Evolutionary conservation across 2,113 vertebrate genomes (phyloP).

Genomic region (Meleagris gallopavo): DNA sequence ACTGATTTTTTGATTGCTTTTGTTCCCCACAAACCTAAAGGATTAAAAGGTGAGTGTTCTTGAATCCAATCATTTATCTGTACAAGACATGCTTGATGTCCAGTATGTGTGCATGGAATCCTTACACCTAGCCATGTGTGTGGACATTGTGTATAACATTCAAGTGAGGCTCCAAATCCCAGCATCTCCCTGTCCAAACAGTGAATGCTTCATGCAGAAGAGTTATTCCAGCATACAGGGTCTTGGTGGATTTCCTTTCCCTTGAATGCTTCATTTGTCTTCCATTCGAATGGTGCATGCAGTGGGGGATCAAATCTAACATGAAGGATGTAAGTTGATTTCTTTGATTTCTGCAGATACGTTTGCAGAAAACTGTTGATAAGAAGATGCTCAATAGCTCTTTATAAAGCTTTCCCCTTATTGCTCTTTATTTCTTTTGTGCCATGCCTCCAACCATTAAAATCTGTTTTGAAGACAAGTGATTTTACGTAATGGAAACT

Average conservation of each 20-base stretch:
- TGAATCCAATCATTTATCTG: fast-evolving
- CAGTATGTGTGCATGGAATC: too few relatives aligned
- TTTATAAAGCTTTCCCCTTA: neutral
- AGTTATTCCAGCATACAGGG: neutral
- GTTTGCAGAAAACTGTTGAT: neutral
- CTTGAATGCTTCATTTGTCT: neutral
- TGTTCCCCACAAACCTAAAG: fast-evolving
- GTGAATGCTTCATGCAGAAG: neutral
- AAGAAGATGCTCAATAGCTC: neutral
- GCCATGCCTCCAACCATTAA: neutral
- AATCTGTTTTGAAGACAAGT: neutral
- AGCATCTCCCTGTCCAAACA: neutral
- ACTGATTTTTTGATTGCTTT: neutral
- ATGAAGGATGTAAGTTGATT: neutral
- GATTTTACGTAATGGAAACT: neutral
- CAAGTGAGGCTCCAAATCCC: neutral
- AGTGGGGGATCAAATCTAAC: neutral
- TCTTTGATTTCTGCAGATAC: neutral
- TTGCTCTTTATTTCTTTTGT: neutral
- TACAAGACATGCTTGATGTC: fast-evolving
- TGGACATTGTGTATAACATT: fast-evolving
- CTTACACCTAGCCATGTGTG: fast-evolving
- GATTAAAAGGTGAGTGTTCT: neutral
- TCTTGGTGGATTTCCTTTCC: neutral
- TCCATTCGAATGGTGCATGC: neutral